phyloP scores from a whole-genome alignment of 1,140 invertebrate species.

The Solenopsis fugax region DNA sequence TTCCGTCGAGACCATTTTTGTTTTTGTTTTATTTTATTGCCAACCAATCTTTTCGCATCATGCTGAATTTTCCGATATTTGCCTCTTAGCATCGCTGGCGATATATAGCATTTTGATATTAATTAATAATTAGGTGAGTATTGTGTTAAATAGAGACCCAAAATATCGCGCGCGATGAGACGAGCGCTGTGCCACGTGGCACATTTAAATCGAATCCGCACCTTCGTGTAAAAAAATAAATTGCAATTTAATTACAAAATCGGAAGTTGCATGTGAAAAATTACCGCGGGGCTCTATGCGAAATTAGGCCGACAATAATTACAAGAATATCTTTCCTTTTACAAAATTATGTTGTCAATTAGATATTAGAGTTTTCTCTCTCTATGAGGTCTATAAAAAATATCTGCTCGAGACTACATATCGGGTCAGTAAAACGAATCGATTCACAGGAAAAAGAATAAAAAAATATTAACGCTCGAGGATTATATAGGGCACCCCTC shows the following conservation, averaged over 20 bases:
- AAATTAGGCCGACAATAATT: constrained; percentile 50
- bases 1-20: background rate
- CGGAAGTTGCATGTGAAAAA: constrained; percentile 19
- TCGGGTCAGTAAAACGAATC: background rate
- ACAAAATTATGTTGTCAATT: constrained; percentile 33
- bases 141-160: constrained; percentile 3
- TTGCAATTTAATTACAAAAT: constrained; percentile 12
- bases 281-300: background rate
- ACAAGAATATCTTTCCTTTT: constrained; percentile 26
- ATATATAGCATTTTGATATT: background rate
- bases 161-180: background rate
- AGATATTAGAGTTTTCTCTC: constrained; percentile 12
- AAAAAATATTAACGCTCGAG: constrained; percentile 44
- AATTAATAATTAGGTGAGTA: constrained; percentile 31
- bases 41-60: background rate
- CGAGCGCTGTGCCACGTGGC: background rate
- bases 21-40: background rate
- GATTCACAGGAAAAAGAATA: background rate
- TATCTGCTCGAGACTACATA: constrained; percentile 37
- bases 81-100: background rate
- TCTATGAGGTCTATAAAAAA: constrained; percentile 50
- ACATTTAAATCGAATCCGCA: constrained; percentile 19
- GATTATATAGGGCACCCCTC: constrained; percentile 13
- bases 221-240: constrained; percentile 29
- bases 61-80: constrained; percentile 12